Conservation (phyloP, 2,797 vertebrate genomes). For the Manis pentadactyla region DNA sequence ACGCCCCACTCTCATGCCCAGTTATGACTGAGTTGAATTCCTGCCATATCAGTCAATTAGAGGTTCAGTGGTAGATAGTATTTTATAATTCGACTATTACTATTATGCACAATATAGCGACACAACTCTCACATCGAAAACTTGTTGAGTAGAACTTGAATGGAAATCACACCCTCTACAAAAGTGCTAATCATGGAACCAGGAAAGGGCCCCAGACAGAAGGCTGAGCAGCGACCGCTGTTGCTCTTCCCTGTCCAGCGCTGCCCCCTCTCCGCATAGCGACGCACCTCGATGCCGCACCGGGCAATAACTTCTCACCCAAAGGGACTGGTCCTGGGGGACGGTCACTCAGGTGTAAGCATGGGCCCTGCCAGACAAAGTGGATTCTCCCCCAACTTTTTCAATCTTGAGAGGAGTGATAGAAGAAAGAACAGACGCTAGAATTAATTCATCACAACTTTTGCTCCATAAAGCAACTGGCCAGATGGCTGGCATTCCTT, state of each 20-base stretch:
- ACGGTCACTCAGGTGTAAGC: not conserved
- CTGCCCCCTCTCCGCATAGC: not conserved
- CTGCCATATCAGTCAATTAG: not conserved
- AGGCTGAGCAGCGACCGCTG: not conserved
- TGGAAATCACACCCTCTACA: not conserved
- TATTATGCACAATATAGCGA: not conserved
- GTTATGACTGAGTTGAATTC: not conserved
- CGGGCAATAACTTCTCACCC: not conserved
- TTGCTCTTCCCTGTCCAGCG: not conserved
- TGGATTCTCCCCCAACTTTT: not conserved
- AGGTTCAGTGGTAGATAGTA: not conserved
- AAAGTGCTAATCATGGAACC: not conserved
- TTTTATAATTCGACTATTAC: not conserved
- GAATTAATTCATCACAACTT: not conserved
- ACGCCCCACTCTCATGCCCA: fast-evolving
- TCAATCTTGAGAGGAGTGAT: not conserved
- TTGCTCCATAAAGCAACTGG: not conserved
- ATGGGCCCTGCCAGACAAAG: not conserved
- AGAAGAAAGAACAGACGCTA: not conserved
- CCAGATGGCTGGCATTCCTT: not conserved
- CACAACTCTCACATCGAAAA: no score
- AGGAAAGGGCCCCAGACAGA: not conserved
- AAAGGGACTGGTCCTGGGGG: not conserved
- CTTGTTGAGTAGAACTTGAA: not conserved
- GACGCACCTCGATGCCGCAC: not conserved